These are phyloP conservation scores for Austrolebias charrua DNA, from an alignment of 2,797 vertebrate genomes.

Conservation along the genomic window DNA sequence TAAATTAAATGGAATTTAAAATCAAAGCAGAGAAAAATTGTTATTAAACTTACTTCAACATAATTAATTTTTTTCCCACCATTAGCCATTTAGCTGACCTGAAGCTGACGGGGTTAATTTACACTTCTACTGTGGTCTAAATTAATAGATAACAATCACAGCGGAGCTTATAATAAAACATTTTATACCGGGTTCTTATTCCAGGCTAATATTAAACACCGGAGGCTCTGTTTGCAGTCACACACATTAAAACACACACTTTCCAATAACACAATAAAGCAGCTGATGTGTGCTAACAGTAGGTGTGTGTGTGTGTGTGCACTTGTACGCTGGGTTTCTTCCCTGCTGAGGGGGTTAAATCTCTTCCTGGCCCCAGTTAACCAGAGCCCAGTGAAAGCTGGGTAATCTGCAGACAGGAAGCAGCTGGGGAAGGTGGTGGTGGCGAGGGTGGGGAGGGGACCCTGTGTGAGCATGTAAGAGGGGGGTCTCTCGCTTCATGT, in stretches of 20 bases:
- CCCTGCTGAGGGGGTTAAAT: conserved; percentile 78
- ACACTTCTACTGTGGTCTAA: background rate
- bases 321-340: conserved; percentile 30
- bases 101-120: background rate
- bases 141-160: conserved; percentile 3
- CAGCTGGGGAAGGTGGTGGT: conserved; percentile 64
- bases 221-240: conserved; percentile 19
- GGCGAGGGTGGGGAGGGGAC: conserved; percentile 59
- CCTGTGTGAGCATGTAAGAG: conserved; percentile 72
- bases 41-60: background rate
- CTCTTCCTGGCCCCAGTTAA: conserved; percentile 81
- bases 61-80: background rate
- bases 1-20: conserved; percentile 3
- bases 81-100: background rate
- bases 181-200: conserved; percentile 9
- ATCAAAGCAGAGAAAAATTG: background rate
- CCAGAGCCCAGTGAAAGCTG: conserved; percentile 76
- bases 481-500: conserved; percentile 80
- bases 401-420: conserved; percentile 83
- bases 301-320: conserved; percentile 14
- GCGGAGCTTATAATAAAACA: background rate
- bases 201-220: conserved; percentile 19
- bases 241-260: conserved; percentile 33
- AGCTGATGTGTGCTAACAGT: conserved; percentile 42
- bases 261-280: conserved; percentile 35